These are phyloP conservation scores for Oligia strigilis DNA, from an alignment of 2,888 invertebrate genomes.

Conservation along the genomic window DNA sequence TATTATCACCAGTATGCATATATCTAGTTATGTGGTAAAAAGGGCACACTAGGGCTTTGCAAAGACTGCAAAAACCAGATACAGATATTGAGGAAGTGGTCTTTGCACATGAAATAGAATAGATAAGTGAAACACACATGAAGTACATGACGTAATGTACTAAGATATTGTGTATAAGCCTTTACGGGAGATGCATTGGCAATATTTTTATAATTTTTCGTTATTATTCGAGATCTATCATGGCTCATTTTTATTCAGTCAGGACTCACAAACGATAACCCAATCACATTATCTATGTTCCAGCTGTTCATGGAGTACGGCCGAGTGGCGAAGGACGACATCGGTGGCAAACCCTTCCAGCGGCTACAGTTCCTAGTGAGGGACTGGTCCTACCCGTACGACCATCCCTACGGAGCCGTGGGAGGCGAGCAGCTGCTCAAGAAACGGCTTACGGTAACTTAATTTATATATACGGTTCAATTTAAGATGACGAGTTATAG, in stretches of 20 bases:
- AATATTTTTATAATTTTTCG: neutral
- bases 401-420: conserved; percentile 95
- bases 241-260: neutral
- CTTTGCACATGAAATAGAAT: neutral
- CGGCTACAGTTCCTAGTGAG: conserved; percentile 96
- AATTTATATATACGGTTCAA: neutral
- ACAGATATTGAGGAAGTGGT: neutral
- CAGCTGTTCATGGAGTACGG: conserved; percentile 99
- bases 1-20: no score
- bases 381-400: conserved; percentile 99
- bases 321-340: conserved; percentile 96
- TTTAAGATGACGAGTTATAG: neutral
- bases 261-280: neutral
- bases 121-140: neutral
- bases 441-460: conserved; percentile 94
- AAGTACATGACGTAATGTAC: no score
- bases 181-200: neutral
- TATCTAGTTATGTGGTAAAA: no score
- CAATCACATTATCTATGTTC: conserved; percentile 21
- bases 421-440: conserved; percentile 97
- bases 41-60: neutral
- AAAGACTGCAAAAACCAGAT: neutral
- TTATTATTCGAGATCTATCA: neutral
- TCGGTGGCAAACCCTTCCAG: conserved; percentile 97
- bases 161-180: no score